Evolutionary conservation across 2,113 vertebrate species (phyloP), one percentile per base, ranked within the genome.

Genomic region (Esox niger): DNA sequence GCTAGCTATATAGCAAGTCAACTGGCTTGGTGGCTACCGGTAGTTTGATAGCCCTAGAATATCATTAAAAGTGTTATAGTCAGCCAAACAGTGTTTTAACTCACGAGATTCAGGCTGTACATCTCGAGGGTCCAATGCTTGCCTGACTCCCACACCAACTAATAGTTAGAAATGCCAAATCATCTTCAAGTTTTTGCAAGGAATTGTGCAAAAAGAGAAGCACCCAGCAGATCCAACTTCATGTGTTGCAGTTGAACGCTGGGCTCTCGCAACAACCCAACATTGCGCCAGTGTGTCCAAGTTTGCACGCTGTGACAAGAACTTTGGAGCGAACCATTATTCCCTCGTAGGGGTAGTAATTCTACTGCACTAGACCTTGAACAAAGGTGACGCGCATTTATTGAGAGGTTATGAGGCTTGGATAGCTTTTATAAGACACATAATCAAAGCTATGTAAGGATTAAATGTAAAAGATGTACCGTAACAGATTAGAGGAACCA

Each of bases 21-120:
- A 3, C 9, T 38, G 35, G 35, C 35, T 38, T 13, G 33, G 33
- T 49, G 6, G 46, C 0, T 49, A n/a, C 3, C 20, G 11, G 5
- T 47, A 6, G 20, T 13, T 6, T 49, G 20, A 2, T 49, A 49
- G 2, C 20, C 29, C 66, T 35, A 10, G 23, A 3, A 11, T 56
- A 4, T 9, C 23, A 2, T 56, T 25, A 56, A 26, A 54, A 7
- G 2, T 26, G 25, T 8, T 56, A 15, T 11, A 59, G 1, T 6
- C 25, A n/a, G 29, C 7, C 6, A 30, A 17, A 30, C 26, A 59
- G 26, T 31, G 29, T 17, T 32, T 23, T 11, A 26, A 90, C 88
- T 90, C 69, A 90, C 88, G 64, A 73, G 63, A 75, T 83, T 82
- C 66, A 73, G 73, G 71, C 43, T 74, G 76, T 69, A 60, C 27